These are phyloP conservation scores for Fregetta grallaria DNA, from an alignment of 2,113 vertebrate genomes.

Conservation along the genomic window DNA sequence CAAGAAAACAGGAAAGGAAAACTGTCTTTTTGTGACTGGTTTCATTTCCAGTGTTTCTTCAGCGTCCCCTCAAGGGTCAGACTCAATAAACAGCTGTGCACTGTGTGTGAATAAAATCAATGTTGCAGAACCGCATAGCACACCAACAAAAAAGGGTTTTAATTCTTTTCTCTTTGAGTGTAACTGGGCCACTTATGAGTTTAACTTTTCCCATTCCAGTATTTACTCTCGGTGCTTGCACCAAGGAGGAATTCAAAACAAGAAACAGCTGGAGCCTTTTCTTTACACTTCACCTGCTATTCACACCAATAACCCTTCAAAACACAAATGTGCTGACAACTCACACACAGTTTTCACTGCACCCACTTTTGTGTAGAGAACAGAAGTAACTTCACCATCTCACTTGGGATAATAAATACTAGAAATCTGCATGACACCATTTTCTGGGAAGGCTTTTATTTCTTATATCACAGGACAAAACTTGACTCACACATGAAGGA, in stretches of 20 bases:
- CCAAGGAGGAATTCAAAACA: constrained; percentile 37
- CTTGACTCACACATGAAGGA: neutral
- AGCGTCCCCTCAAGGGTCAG: constrained; percentile 61
- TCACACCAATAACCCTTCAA: constrained; percentile 63
- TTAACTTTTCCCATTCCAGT: constrained; percentile 54
- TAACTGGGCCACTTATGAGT: constrained; percentile 42
- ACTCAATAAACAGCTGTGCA: constrained; percentile 74
- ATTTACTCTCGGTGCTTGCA: constrained; percentile 38
- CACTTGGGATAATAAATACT: constrained; percentile 8
- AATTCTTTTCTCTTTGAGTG: constrained; percentile 45
- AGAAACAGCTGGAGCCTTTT: constrained; percentile 59
- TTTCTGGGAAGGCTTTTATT: neutral
- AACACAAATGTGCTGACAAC: constrained; percentile 31
- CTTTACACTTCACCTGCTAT: constrained; percentile 55
- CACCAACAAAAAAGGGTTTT: constrained; percentile 19
- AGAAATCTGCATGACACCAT: neutral
- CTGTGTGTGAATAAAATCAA: constrained; percentile 69
- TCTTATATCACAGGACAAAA: neutral
- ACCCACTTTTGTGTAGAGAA: constrained; percentile 19
- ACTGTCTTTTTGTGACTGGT: constrained; percentile 61
- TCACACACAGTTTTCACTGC: constrained; percentile 48
- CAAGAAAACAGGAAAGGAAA: constrained; percentile 70
- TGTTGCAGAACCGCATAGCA: constrained; percentile 44
- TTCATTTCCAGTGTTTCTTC: constrained; percentile 72
- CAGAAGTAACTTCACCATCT: constrained; percentile 41